These are phyloP conservation scores for Dolichoris vasculosae DNA, from an alignment of 1,140 invertebrate genomes.

Conservation along the genomic window DNA sequence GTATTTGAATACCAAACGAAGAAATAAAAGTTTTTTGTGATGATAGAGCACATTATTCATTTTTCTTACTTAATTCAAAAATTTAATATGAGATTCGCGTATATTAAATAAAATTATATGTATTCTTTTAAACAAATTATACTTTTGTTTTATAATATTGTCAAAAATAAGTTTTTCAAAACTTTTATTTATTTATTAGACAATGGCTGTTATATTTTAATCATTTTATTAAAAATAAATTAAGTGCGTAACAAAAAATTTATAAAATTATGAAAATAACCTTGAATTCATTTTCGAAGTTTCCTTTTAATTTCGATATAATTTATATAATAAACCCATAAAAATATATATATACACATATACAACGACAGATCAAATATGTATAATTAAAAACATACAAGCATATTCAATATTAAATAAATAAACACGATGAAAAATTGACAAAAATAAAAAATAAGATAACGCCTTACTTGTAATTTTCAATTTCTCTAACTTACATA, in stretches of 20 bases:
- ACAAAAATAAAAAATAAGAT: neutral
- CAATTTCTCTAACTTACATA: neutral
- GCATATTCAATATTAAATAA: neutral
- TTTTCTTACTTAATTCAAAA: neutral
- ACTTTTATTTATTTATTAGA: no score
- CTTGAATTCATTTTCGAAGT: conserved; percentile 30
- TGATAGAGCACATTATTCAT: neutral
- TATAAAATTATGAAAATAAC: conserved; percentile 21
- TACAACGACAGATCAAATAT: neutral
- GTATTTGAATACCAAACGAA: neutral
- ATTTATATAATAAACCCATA: no score
- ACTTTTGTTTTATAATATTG: neutral
- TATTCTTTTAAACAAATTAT: neutral
- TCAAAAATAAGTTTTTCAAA: no score
- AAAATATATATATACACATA: neutral
- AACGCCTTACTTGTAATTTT: neutral
- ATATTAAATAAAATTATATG: neutral
- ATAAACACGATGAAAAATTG: neutral
- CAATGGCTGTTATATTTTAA: neutral
- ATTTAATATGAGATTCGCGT: neutral
- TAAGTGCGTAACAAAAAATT: conserved; percentile 30
- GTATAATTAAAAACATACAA: neutral
- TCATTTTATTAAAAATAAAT: neutral
- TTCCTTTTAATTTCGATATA: conserved; percentile 10
- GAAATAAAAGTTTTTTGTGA: neutral